Conservation (phyloP, 2,888 invertebrate species). For the Pinctada fucata region DNA sequence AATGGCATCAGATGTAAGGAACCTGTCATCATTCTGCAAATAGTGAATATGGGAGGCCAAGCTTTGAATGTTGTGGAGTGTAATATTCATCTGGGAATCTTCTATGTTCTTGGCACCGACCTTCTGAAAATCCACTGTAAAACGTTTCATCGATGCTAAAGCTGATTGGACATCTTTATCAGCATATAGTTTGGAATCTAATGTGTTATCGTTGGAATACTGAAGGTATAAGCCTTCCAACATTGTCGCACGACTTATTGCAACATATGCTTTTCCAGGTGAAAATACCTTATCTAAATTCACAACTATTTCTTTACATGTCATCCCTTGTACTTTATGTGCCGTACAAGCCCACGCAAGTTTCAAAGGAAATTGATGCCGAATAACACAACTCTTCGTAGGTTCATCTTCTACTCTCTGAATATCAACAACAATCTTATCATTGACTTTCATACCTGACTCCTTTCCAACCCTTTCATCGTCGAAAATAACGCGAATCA, state of each 20-base stretch:
- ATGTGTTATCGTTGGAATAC: conserved; percentile 12
- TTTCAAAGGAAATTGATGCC: too few relatives aligned
- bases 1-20: conserved; percentile 10
- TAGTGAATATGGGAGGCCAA: conserved; percentile 11
- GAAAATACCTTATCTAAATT: conserved; percentile 31
- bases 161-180: conserved; percentile 13
- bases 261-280: conserved; percentile 40
- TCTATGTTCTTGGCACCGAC: not conserved
- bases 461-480: conserved; percentile 24
- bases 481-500: conserved; percentile 32
- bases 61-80: conserved; percentile 8
- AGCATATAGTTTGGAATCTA: conserved; percentile 14
- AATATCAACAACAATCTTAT: not conserved
- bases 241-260: conserved; percentile 35
- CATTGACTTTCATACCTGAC: not conserved
- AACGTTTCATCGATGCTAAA: conserved; percentile 3
- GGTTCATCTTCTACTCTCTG: too few relatives aligned
- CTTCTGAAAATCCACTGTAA: not conserved
- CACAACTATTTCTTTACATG: conserved; percentile 32
- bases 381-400: too few relatives aligned
- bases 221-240: conserved; percentile 27
- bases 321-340: conserved; percentile 41
- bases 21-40: conserved; percentile 3
- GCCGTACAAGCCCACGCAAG: conserved; percentile 35
- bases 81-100: not conserved